Conservation (phyloP, 2,888 invertebrate species). For the Tolmerus cingulatus region DNA sequence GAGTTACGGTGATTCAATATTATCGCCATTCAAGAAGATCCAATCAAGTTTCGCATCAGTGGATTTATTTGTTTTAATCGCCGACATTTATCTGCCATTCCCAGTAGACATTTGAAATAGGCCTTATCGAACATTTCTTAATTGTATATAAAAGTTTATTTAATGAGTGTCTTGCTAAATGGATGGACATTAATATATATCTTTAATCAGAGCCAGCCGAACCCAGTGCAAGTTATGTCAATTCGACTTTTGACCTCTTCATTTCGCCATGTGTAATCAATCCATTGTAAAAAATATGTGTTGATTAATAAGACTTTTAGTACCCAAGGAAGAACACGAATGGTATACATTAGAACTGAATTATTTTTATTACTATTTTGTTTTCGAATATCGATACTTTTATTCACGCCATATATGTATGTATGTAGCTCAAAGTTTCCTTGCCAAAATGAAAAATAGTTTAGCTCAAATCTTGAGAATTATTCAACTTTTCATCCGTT, state of each 20-base stretch:
- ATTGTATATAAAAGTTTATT: background rate
- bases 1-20: background rate
- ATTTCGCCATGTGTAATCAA: no score
- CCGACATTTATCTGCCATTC: background rate
- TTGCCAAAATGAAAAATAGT: no score
- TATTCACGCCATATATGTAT: no score
- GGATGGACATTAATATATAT: background rate
- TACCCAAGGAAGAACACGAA: no score
- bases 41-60: background rate
- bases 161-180: background rate
- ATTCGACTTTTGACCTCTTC: background rate
- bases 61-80: constrained; percentile 11
- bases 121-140: background rate
- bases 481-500: no score
- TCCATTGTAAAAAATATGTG: no score
- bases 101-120: background rate
- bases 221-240: background rate
- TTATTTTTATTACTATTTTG: no score
- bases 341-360: no score
- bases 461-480: no score
- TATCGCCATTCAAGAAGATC: background rate
- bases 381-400: no score
- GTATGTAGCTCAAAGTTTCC: no score
- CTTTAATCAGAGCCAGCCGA: background rate
- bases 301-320: no score